These are phyloP conservation scores for Pachydiplax longipennis DNA, from an alignment of 2,888 invertebrate species.

Conservation along the genomic window DNA sequence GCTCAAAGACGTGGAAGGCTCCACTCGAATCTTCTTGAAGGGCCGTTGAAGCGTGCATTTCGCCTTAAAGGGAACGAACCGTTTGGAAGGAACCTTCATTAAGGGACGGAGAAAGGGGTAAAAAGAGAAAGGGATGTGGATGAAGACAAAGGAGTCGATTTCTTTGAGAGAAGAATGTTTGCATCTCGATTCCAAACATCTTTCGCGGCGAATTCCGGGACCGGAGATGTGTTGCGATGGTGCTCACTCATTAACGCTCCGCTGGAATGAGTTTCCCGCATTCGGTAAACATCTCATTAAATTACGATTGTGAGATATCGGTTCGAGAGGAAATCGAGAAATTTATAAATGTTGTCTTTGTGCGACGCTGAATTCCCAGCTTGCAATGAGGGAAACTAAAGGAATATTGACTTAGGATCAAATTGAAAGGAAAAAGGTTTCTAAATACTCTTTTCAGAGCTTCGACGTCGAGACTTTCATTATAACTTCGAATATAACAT, in stretches of 20 bases:
- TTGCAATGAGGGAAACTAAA: no score
- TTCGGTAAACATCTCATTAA: no score
- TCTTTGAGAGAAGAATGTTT: neutral
- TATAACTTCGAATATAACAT: no score
- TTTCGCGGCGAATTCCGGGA: neutral
- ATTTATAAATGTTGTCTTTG: no score
- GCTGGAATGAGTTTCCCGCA: neutral
- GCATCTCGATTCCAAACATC: neutral
- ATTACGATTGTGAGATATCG: no score
- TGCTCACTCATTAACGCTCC: neutral
- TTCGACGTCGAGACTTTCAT: no score
- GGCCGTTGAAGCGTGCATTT: neutral
- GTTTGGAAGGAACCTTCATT: neutral
- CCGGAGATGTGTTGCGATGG: neutral
- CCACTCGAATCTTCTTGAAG: neutral
- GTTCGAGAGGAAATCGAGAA: no score
- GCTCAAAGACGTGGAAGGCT: neutral
- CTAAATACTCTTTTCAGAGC: no score
- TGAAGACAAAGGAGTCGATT: neutral
- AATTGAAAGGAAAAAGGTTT: no score
- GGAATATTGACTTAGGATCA: no score
- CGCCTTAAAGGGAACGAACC: neutral
- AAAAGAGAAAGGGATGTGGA: neutral
- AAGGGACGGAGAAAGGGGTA: neutral
- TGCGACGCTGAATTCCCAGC: no score